Evolutionary conservation across 1,140 invertebrate species (phyloP), one percentile per base, ranked within the genome.

Genomic region (Eulimnadia texana): DNA sequence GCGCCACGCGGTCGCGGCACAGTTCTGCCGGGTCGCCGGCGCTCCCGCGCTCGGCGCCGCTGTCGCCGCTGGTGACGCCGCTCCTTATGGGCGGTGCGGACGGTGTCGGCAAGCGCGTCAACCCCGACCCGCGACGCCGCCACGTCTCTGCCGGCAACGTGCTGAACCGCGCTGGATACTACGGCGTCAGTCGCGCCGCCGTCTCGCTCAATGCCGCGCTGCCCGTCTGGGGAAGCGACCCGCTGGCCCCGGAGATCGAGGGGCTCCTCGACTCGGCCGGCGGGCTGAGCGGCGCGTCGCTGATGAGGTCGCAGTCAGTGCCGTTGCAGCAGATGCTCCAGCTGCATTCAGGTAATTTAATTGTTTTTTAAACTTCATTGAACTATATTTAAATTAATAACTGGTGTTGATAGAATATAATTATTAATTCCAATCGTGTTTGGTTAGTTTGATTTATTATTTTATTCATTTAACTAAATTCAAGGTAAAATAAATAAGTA

Each of bases 231-330:
- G 27, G 53, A 19, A 61, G 20, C 29, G 58, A 64, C 42, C 60
- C 49, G 27, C 53, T 61, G 47, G 59, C 42, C 50, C 61, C 52
- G 20, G 59, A 64, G 24, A 61, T 64, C 22, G 50, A 56, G 53
- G 59, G 51, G 10, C 59, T 64, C 19, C 51, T 61, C 16, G 55
- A 57, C 19, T 57, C 55, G 1, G 55, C 55, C 33, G 25, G 25
- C 3, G 50, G 50, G 3, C 19, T 22, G 2, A 22, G 29, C 22
- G 53, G 28, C n/a, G 50, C 49, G 25, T 27, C 52, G 23, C 47
- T 54, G 13, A n/a, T 28, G 22, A 76, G 85, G 50, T 86, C 84
- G 2, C 84, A 86, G 67, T 87, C 84, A 0, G 85, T 86, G 23
- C 85, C 85, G 0, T 69, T 86, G n/a, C 80, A 83, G 66, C 78